Conservation (phyloP, 2,113 vertebrate genomes). For the Trichomycterus rosablanca region DNA sequence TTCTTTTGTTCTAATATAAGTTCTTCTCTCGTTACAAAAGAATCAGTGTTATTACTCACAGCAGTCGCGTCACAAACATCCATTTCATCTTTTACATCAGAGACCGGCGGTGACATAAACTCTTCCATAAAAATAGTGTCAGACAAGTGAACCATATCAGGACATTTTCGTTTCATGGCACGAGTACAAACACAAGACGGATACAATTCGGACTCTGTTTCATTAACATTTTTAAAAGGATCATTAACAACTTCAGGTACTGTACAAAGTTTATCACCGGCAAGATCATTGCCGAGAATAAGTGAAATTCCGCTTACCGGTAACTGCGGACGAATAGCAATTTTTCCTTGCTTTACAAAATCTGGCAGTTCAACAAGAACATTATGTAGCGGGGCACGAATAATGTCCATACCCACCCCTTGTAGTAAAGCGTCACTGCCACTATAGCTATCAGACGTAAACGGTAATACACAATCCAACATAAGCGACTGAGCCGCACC, state of each 20-base stretch:
- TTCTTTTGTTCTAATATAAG: neutral
- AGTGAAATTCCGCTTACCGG: neutral
- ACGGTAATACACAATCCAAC: neutral
- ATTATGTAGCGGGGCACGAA: neutral
- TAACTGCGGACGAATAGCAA: neutral
- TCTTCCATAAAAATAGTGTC: neutral
- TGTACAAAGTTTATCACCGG: neutral
- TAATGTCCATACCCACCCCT: neutral
- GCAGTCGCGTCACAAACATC: no score
- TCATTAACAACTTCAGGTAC: neutral
- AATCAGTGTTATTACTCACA: neutral
- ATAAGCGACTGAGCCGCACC: neutral
- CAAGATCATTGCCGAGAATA: slow-evolving; percentile 3
- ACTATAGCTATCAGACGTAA: neutral
- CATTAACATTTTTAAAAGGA: neutral
- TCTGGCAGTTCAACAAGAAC: neutral
- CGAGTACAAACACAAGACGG: neutral
- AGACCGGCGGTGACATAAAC: no score
- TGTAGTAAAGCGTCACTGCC: neutral
- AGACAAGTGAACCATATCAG: neutral
- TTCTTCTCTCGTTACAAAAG: neutral
- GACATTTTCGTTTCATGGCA: neutral
- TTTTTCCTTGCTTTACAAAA: neutral
- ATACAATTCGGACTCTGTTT: neutral
- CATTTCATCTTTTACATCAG: neutral